phyloP scores from a whole-genome alignment of 2,797 vertebrate genomes.

The Silurus lanzhouensis region DNA sequence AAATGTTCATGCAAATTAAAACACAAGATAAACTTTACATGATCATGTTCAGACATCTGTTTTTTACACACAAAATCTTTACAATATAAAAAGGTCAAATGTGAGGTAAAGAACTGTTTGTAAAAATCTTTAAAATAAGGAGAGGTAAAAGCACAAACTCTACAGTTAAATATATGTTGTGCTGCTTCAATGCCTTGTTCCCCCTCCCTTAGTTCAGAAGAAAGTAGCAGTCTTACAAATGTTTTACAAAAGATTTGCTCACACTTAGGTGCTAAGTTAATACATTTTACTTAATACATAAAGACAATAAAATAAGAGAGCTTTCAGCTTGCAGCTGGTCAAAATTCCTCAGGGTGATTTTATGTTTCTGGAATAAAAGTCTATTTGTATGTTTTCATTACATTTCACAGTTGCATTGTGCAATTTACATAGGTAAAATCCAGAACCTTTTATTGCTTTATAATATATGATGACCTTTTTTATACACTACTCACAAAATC shows the following conservation, averaged over 20 bases:
- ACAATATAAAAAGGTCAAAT: no score
- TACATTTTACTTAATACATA: not conserved
- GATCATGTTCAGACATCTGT: not conserved
- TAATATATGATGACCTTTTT: not conserved
- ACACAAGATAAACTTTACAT: not conserved
- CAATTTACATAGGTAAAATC: not conserved
- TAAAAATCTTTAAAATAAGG: not conserved
- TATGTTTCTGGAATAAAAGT: not conserved
- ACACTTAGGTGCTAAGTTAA: not conserved
- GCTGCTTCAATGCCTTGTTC: not conserved
- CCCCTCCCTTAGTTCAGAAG: no score
- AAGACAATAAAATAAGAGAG: not conserved
- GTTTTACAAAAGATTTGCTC: no score
- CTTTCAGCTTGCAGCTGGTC: not conserved
- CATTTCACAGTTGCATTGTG: not conserved
- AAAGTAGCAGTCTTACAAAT: no score
- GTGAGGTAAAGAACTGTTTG: not conserved
- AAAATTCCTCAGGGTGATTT: not conserved
- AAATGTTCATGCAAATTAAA: not conserved
- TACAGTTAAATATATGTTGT: not conserved
- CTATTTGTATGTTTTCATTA: not conserved
- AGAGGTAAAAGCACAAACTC: not conserved
- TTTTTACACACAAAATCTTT: not conserved
- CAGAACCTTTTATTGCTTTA: not conserved
- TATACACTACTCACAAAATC: not conserved